Evolutionary conservation across 2,113 vertebrate species (phyloP).

Genomic region (Xyliphius kryptos): DNA sequence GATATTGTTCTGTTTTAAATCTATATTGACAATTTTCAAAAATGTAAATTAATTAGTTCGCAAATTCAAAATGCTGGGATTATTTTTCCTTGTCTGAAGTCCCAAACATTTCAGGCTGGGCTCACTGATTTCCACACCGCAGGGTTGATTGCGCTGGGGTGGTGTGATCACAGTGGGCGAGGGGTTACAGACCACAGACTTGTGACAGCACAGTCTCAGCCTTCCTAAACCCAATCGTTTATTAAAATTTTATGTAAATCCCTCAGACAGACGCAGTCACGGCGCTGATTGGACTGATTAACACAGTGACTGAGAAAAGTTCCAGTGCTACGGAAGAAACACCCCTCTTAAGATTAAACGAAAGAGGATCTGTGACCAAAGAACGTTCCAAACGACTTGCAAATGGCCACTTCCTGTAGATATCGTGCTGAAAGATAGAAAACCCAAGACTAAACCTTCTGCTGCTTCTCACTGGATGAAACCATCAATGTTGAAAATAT

Average conservation of each 20-base stretch:
- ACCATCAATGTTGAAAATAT: no score
- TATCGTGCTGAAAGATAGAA: no score
- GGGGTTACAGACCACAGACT: constrained; percentile 59
- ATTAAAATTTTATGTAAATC: constrained; percentile 61
- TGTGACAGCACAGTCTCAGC: constrained; percentile 47
- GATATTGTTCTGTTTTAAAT: no score
- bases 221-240: constrained; percentile 57
- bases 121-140: no score
- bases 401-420: no score
- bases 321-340: constrained; percentile 27
- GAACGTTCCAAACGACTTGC: no score
- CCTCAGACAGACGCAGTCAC: constrained; percentile 45
- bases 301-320: constrained; percentile 28
- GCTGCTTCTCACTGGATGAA: no score
- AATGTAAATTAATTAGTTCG: no score
- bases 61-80: no score
- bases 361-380: constrained; percentile 30
- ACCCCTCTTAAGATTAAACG: constrained; percentile 15
- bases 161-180: constrained; percentile 17
- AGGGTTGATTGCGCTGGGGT: constrained; percentile 24
- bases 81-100: no score
- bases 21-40: neutral
- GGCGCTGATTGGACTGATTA: constrained; percentile 39
- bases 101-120: no score
- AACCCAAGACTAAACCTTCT: no score